Evolutionary conservation across 2,113 vertebrate species (phyloP), one percentile per base, ranked within the genome.

Genomic region (Xenopus borealis): DNA sequence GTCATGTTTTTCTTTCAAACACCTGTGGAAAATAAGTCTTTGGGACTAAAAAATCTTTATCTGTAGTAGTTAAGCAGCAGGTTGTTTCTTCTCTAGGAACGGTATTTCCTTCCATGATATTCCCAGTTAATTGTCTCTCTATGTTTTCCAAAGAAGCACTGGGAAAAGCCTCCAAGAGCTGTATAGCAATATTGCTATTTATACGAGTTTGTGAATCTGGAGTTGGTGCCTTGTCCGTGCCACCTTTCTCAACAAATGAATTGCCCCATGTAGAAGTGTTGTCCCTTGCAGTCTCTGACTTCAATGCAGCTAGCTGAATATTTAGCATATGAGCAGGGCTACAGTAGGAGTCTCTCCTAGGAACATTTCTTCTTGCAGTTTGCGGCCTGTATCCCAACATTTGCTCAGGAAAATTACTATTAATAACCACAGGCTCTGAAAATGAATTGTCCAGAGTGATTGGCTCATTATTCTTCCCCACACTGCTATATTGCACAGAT

Each of bases 341-440:
- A 14, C 10, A 79, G 20, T 78, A 46, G 0, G 64, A 19, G 1
- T 62, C 75, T 0, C 68, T 81, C 1, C 17, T 82, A 14, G 3
- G 40, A 0, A 27, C 0, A 5, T 67, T 78, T 11, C 65, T 7
- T 0, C 7, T 3, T 0, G 81, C 85, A 65, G 77, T 63, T 70
- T 93, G 92, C 1, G 91, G 91, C 14, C 84, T 88, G 78, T 93
- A 93, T 1, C 81, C 84, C 0, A 80, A 64, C 57, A 45, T 59
- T 16, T 46, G 75, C 30, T 66, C 63, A 45, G 82, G 78, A 33
- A 79, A 52, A 12, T 84, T 77, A 10, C 62, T 65, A 0, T 10
- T n/a, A 46, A 19, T 7, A 7, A 14, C 3, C 0, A 0, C 7
- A 13, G 3, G 2, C 0, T 0, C 5, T 45, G 45, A 0, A 0